phyloP scores from a whole-genome alignment of 2,888 invertebrate species.

The Dorcus parallelipipedus region DNA sequence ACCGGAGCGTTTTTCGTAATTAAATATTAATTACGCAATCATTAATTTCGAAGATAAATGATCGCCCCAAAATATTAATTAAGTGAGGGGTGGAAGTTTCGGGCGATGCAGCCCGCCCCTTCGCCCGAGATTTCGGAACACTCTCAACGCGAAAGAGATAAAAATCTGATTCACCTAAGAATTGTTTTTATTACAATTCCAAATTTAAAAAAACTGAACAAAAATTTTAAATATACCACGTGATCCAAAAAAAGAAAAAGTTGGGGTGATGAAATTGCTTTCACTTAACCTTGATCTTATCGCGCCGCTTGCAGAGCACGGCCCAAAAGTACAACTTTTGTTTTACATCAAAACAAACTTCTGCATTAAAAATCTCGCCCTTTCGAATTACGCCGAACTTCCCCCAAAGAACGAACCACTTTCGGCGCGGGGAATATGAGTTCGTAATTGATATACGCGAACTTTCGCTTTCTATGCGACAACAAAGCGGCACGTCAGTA shows the following conservation, averaged over 20 bases:
- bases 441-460: conserved; percentile 11
- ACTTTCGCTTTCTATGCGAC: conserved; percentile 8
- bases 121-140: too few relatives aligned
- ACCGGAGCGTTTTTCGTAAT: conserved; percentile 38
- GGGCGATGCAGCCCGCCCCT: conserved; percentile 17
- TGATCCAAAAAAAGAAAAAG: too few relatives aligned
- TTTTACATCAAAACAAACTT: conserved; percentile 22
- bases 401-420: conserved; percentile 1
- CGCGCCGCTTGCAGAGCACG: background rate
- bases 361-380: conserved; percentile 20
- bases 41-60: conserved; percentile 46
- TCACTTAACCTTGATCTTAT: too few relatives aligned
- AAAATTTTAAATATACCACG: too few relatives aligned
- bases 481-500: too few relatives aligned
- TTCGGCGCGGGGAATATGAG: conserved; percentile 13
- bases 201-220: too few relatives aligned
- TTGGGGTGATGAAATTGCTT: too few relatives aligned
- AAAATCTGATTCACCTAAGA: too few relatives aligned
- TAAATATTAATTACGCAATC: conserved; percentile 45
- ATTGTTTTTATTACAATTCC: too few relatives aligned
- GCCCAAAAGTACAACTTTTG: conserved; percentile 16
- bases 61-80: conserved; percentile 43
- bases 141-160: too few relatives aligned
- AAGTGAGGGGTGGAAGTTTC: conserved; percentile 35
- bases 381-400: conserved; percentile 14